Conservation (phyloP, 2,113 vertebrate species). For the Chaetodon trifascialis region DNA sequence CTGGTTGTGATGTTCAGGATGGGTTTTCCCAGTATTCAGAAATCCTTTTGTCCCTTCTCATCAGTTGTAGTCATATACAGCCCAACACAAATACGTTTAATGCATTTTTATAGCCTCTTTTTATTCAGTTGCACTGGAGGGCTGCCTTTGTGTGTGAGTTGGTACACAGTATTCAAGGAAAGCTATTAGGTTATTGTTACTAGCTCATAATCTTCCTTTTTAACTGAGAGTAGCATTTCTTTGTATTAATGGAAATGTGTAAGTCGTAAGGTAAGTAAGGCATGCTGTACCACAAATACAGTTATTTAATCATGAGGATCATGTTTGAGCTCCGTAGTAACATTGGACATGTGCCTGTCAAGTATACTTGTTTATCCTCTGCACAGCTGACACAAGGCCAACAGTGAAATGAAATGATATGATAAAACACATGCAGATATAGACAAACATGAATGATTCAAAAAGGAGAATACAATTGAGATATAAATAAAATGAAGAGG, state of each 20-base stretch:
- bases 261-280: neutral
- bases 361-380: neutral
- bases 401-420: neutral
- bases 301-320: neutral
- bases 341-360: neutral
- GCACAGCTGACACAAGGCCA: neutral
- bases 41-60: constrained; percentile 58
- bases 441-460: neutral
- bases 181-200: constrained; percentile 24
- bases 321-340: neutral
- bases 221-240: constrained; percentile 6
- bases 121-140: constrained; percentile 11
- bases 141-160: constrained; percentile 19
- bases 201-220: constrained; percentile 8
- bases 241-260: neutral
- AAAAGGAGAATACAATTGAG: neutral
- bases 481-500: neutral
- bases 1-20: constrained; percentile 65
- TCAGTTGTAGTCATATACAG: constrained; percentile 47
- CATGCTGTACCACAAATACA: neutral
- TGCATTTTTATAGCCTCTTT: constrained; percentile 51
- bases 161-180: neutral
- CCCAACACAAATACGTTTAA: constrained; percentile 44
- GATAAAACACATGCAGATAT: neutral
- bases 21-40: constrained; percentile 57